Evolutionary conservation across 1,140 invertebrate species (phyloP).

Genomic region (Drosophila willistoni): DNA sequence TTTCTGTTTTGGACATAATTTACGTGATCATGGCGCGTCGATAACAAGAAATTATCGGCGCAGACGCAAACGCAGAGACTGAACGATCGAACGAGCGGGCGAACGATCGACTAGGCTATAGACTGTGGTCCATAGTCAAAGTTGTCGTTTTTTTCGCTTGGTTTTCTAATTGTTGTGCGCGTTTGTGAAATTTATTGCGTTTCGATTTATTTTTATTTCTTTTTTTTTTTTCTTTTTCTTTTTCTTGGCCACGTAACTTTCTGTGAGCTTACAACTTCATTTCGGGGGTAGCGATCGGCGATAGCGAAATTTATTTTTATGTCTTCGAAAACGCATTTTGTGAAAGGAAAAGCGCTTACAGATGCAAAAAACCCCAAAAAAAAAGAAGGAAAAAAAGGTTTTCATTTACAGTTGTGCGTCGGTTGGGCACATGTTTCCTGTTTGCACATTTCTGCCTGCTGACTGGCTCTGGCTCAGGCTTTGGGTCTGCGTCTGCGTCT

Average conservation of each 20-base stretch:
- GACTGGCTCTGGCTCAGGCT: slow-evolving; percentile 20
- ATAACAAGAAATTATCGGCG: slow-evolving; percentile 79
- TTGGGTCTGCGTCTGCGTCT: neutral
- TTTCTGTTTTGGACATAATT: slow-evolving; percentile 77
- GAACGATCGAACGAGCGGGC: neutral
- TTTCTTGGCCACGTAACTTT: slow-evolving; percentile 53
- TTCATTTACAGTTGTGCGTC: slow-evolving; percentile 43
- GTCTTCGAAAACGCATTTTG: slow-evolving; percentile 69
- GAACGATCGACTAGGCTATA: slow-evolving; percentile 24
- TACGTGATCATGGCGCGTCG: slow-evolving; percentile 80
- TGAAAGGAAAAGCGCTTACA: slow-evolving; percentile 70
- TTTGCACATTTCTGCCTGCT: slow-evolving; percentile 55
- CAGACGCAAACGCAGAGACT: slow-evolving; percentile 62
- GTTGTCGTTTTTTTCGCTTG: slow-evolving; percentile 43
- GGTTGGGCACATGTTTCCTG: slow-evolving; percentile 63
- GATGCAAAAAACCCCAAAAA: neutral
- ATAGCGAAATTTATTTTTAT: slow-evolving; percentile 80
- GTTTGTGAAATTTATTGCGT: slow-evolving; percentile 81
- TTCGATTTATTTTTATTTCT: slow-evolving; percentile 55
- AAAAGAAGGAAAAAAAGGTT: slow-evolving; percentile 43
- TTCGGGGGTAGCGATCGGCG: slow-evolving; percentile 60
- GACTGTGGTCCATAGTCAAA: slow-evolving; percentile 17
- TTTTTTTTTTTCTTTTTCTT: neutral
- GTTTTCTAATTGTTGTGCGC: slow-evolving; percentile 79
- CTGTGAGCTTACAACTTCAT: slow-evolving; percentile 73